Evolutionary conservation across 2,888 invertebrate species (phyloP), one percentile per base, ranked within the genome.

Genomic region (Cepaea hortensis): DNA sequence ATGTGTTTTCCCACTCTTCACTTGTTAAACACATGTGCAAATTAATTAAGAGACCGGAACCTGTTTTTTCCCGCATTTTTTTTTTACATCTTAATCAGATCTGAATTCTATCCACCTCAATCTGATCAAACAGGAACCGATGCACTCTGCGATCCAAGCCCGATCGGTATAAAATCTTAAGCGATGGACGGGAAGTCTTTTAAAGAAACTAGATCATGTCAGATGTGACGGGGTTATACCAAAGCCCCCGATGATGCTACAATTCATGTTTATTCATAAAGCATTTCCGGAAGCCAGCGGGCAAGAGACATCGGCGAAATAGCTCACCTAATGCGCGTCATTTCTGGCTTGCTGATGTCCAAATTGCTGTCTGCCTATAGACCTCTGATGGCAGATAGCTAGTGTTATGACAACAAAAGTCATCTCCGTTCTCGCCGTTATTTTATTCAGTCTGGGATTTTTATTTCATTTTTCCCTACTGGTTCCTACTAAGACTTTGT

Each of bases 191-290:
- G 70, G 79, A 79, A 85, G 85, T 85, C 85, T 85, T 85, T 85
- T 85, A 85, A 85, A 85, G 85, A 85, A 85, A 85, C 85, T 79
- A 70, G 85, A 85, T 85, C 79, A 85, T 85, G 77, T 85, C 76
- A 85, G 48, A 85, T 77, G 85, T 79, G 79, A 77, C 48, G 84
- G 85, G 85, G 85, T 85, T 75, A 79, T n/a, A 79, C 76, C 50
- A 35, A 55, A 77, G 85, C 81, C 81, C 85, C 46, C 23, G 81
- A 85, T 85, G 72, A 85, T 85, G 73, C 85, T 65, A 81, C 85
- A 61, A 81, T 81, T 85, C 85, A 85, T 85, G 81, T 85, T 81
- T 85, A 85, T 85, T 85, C 85, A 85, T 85, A 85, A 79, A 79
- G 79, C 79, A 79, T 79, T 79, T 85, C 85, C 85, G 75, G 81